Percentiles rank a stretch among this genome's conserved stretches.
phyloP scores from a whole-genome alignment of 2,888 invertebrate species.

The Balanococcus diminutus region DNA sequence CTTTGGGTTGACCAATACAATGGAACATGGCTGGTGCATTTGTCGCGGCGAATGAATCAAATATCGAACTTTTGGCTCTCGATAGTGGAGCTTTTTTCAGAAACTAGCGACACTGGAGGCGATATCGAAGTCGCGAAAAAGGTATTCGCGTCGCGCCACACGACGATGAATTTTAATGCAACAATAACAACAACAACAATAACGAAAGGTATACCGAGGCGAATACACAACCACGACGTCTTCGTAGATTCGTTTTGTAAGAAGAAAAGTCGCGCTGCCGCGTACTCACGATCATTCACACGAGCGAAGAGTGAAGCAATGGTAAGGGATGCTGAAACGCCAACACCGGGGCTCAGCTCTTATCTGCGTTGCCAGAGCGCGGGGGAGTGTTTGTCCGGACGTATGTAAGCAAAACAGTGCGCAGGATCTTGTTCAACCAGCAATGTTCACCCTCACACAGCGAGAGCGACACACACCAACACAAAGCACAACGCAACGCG shows the following conservation, averaged over 20 bases:
- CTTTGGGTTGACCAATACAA: conserved; percentile 52
- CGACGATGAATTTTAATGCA: background rate
- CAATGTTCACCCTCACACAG: background rate
- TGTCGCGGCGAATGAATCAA: background rate
- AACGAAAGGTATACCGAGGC: too few relatives aligned
- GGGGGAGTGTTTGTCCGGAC: conserved; percentile 38
- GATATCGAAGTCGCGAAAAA: background rate
- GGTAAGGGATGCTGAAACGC: conserved; percentile 41
- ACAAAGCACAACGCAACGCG: too few relatives aligned
- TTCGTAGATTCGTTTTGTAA: background rate
- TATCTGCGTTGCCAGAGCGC: too few relatives aligned
- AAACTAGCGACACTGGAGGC: background rate
- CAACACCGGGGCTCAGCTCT: conserved; percentile 39
- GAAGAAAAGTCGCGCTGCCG: background rate
- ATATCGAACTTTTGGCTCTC: too few relatives aligned
- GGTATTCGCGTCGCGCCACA: too few relatives aligned
- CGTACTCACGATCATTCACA: background rate
- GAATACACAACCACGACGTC: background rate
- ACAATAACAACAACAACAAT: too few relatives aligned
- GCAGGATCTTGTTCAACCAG: conserved; percentile 27
- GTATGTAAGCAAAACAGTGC: conserved; percentile 22
- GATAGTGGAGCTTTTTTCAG: too few relatives aligned
- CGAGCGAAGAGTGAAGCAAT: conserved; percentile 3
- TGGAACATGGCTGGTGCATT: conserved; percentile 41
- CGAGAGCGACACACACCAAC: background rate